A percentile compares a stretch with the other conserved stretches of the same genome.
Conservation (phyloP, 2,113 vertebrate genomes). For the Dipodomys stephensi region DNA sequence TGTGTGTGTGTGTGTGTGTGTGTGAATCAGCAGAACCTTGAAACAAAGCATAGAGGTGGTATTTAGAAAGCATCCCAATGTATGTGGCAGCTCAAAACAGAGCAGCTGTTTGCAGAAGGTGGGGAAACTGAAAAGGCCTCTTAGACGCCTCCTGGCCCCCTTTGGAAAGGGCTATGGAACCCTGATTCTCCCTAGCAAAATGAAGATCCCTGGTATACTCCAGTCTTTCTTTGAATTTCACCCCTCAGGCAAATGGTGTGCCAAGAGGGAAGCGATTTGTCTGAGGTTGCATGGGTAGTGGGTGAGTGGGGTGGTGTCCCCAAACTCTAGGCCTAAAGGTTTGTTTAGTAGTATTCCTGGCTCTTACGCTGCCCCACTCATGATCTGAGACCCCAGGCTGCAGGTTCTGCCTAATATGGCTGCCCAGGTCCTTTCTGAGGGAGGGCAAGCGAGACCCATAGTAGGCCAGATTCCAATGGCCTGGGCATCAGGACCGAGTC, state of each 20-base stretch:
- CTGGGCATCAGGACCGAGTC: neutral
- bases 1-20: too few species aligned
- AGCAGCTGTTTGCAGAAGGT: neutral
- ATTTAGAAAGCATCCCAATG: neutral
- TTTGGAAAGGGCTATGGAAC: neutral
- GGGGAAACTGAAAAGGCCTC: rapidly evolving
- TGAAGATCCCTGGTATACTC: neutral
- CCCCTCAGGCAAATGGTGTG: neutral
- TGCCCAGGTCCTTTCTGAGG: neutral
- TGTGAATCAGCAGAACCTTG: neutral
- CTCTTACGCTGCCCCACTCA: rapidly evolving
- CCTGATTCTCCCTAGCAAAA: neutral
- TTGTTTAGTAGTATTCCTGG: neutral
- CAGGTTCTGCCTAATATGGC: neutral
- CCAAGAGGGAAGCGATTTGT: neutral
- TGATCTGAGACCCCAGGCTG: neutral
- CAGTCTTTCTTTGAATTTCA: neutral
- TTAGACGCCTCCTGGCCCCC: neutral
- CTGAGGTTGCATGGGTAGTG: neutral
- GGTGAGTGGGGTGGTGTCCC: neutral
- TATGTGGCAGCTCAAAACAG: neutral
- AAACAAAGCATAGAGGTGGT: neutral
- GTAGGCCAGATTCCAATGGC: neutral
- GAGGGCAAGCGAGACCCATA: neutral
- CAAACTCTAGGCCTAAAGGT: neutral